Percentiles rank a stretch among this genome's conserved stretches.
Evolutionary conservation across 2,113 vertebrate species (phyloP).

Genomic region (Xenopus borealis): DNA sequence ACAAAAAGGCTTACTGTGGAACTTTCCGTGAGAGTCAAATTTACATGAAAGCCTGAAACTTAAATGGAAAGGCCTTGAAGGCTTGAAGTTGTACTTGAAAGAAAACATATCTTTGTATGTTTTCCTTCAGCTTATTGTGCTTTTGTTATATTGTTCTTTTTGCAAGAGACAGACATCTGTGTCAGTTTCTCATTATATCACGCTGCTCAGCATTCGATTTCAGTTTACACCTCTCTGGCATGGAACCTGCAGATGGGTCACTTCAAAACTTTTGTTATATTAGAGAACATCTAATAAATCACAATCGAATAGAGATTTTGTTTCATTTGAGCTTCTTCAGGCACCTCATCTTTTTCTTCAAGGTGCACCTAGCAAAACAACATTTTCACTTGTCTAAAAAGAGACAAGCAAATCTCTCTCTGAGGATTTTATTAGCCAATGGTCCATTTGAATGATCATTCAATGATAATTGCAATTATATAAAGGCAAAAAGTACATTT

Average conservation of each 20-base stretch:
- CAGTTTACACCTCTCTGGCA: constrained; percentile 40
- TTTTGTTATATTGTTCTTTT: constrained; percentile 47
- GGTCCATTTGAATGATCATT: too few species aligned
- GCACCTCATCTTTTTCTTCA: not conserved
- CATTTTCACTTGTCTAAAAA: too few species aligned
- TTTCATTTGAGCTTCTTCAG: constrained; percentile 10
- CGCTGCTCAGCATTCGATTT: constrained; percentile 45
- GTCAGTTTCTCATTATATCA: constrained; percentile 38
- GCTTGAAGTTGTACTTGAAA: constrained; percentile 14
- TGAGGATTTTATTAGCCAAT: too few species aligned
- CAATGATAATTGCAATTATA: too few species aligned
- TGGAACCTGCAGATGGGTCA: constrained; percentile 21
- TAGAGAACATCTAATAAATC: constrained; percentile 48
- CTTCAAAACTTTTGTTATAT: constrained; percentile 32
- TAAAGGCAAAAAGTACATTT: too few species aligned
- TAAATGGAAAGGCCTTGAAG: not conserved
- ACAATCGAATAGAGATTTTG: constrained; percentile 37
- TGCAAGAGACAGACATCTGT: constrained; percentile 34
- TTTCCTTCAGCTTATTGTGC: constrained; percentile 42
- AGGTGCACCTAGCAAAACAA: not conserved
- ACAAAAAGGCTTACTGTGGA: not conserved
- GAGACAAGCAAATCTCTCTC: too few species aligned
- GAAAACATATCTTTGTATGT: constrained; percentile 31
- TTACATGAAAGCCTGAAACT: not conserved
- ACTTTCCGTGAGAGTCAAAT: not conserved